phyloP scores from a whole-genome alignment of 2,113 vertebrate species.

The Pagrus major region DNA sequence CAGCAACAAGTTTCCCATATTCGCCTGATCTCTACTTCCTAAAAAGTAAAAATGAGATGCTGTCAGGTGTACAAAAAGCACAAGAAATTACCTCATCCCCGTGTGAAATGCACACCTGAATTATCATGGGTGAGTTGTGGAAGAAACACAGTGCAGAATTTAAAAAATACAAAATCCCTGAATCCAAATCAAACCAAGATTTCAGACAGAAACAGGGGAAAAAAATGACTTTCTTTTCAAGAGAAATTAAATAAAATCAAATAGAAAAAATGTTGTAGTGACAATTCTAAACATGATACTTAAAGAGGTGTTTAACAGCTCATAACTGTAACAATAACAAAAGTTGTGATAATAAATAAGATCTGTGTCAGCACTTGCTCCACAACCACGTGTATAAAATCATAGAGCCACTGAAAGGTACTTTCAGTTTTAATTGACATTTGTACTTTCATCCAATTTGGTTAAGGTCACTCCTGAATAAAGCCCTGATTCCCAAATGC shows the following conservation, averaged over 20 bases:
- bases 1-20: not conserved
- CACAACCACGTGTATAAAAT: slow-evolving; percentile 30
- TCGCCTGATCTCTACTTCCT: not conserved
- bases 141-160: not conserved
- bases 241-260: slow-evolving; percentile 18
- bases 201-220: slow-evolving; percentile 21
- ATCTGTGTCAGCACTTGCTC: slow-evolving; percentile 34
- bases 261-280: not conserved
- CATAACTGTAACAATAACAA: slow-evolving; percentile 24
- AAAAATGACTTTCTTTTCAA: not conserved
- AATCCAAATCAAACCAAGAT: slow-evolving; percentile 7
- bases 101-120: not conserved
- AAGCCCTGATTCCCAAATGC: slow-evolving; percentile 1
- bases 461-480: not conserved
- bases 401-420: slow-evolving; percentile 2
- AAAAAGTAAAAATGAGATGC: not conserved
- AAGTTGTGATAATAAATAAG: slow-evolving; percentile 55
- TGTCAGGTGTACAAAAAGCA: not conserved
- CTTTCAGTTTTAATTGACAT: slow-evolving; percentile 39
- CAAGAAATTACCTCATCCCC: not conserved
- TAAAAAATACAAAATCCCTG: not conserved
- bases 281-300: not conserved
- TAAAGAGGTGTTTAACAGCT: not conserved
- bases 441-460: not conserved
- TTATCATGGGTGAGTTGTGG: not conserved